phyloP scores from a whole-genome alignment of 2,888 invertebrate species.

The Dynastes hyllus region DNA sequence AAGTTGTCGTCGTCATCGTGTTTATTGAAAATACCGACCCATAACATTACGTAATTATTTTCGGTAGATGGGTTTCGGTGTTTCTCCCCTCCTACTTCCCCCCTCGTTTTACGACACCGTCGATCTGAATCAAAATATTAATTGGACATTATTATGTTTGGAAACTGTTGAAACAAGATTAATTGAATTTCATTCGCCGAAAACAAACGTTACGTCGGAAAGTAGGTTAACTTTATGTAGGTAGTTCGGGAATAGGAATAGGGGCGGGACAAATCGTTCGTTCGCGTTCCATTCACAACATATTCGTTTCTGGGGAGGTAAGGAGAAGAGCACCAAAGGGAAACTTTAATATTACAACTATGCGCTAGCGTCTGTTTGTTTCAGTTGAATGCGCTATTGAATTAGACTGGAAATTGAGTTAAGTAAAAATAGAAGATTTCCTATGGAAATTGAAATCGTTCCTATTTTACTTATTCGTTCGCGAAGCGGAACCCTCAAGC shows the following conservation, averaged over 20 bases:
- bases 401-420: slow-evolving; percentile 19
- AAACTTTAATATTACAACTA: slow-evolving; percentile 29
- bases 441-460: slow-evolving; percentile 4
- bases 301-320: background rate
- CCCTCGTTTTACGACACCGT: slow-evolving; percentile 23
- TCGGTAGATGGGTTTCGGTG: background rate
- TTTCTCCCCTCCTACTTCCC: background rate
- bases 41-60: slow-evolving; percentile 25
- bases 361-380: slow-evolving; percentile 18
- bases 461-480: background rate
- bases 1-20: slow-evolving; percentile 19
- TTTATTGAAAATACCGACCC: slow-evolving; percentile 39
- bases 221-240: background rate
- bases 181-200: slow-evolving; percentile 26
- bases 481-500: background rate
- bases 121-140: slow-evolving; percentile 43
- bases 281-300: slow-evolving; percentile 5
- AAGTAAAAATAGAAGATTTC: slow-evolving; percentile 2
- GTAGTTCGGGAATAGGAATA: background rate
- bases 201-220: slow-evolving; percentile 24
- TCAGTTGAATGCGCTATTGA: slow-evolving; percentile 10
- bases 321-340: background rate
- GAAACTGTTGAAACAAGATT: slow-evolving; percentile 20
- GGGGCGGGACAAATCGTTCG: background rate
- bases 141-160: slow-evolving; percentile 33